Evolutionary conservation across 2,797 vertebrate species (phyloP).

Genomic region (Anomalospiza imberbis): DNA sequence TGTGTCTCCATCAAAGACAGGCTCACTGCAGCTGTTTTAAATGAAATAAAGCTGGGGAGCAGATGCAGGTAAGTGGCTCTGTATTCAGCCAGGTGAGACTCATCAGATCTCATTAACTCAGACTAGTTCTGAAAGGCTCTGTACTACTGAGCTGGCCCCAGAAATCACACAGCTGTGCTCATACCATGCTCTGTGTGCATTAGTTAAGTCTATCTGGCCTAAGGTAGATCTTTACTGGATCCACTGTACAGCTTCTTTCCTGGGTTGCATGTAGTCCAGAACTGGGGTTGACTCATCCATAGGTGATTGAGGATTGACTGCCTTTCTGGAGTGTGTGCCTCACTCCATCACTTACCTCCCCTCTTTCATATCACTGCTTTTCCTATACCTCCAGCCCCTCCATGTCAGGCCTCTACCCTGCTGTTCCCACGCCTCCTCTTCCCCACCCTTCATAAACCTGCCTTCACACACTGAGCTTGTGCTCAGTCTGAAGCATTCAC

Average conservation of each 20-base stretch:
- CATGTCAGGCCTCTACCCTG: rapidly evolving
- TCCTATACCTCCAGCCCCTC: background rate
- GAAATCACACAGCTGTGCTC: background rate
- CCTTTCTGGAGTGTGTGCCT: background rate
- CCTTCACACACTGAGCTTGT: background rate
- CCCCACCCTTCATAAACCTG: background rate
- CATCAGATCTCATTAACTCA: constrained; percentile 3
- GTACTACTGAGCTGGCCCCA: background rate
- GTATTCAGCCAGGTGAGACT: background rate
- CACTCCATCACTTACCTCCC: background rate
- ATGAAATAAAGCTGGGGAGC: background rate
- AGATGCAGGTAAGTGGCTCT: background rate
- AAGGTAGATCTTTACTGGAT: background rate
- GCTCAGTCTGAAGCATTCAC: background rate
- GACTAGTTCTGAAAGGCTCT: background rate
- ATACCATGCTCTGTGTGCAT: background rate
- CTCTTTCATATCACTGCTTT: background rate
- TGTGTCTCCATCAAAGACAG: background rate
- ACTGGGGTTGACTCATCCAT: background rate
- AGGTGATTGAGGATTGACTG: background rate
- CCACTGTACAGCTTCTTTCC: background rate
- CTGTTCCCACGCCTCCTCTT: background rate
- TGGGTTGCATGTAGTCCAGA: background rate
- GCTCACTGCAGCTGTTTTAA: background rate
- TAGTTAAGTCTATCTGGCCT: background rate